phyloP scores from a whole-genome alignment of 2,888 invertebrate species.

The Sinelater perroti region DNA sequence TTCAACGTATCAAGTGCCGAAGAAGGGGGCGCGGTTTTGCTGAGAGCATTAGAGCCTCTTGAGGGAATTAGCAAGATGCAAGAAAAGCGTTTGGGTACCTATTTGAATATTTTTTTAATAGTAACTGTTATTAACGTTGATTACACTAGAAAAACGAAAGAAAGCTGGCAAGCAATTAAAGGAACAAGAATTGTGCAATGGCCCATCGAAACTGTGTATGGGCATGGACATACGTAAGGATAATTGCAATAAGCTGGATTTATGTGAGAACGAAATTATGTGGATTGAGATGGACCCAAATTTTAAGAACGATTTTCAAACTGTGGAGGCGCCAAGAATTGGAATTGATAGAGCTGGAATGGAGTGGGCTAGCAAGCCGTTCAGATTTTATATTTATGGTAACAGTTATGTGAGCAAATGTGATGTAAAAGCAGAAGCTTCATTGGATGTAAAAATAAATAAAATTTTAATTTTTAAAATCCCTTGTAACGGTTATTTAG shows the following conservation, averaged over 20 bases:
- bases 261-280: constrained; percentile 60
- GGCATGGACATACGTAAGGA: constrained; percentile 68
- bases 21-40: constrained; percentile 72
- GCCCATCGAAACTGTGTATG: constrained; percentile 77
- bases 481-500: background rate
- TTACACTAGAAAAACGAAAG: constrained; percentile 22
- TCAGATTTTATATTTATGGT: constrained; percentile 69
- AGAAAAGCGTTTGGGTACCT: constrained; percentile 49
- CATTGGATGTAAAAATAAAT: too few relatives aligned
- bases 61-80: constrained; percentile 68
- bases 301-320: constrained; percentile 50
- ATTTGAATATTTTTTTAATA: background rate
- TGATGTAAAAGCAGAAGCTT: constrained; percentile 59
- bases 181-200: constrained; percentile 71
- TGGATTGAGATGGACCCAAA: constrained; percentile 61
- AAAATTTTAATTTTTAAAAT: background rate
- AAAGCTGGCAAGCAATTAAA: constrained; percentile 54
- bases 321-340: constrained; percentile 66
- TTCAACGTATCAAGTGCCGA: constrained; percentile 75
- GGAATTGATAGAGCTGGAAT: constrained; percentile 69
- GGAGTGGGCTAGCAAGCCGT: constrained; percentile 70
- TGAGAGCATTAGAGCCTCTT: constrained; percentile 72
- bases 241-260: constrained; percentile 65
- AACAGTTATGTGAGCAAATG: constrained; percentile 67
- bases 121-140: background rate